A percentile compares a stretch with the other conserved stretches of the same genome.
phyloP scores from a whole-genome alignment of 2,113 vertebrate genomes.

The Canis aureus region DNA sequence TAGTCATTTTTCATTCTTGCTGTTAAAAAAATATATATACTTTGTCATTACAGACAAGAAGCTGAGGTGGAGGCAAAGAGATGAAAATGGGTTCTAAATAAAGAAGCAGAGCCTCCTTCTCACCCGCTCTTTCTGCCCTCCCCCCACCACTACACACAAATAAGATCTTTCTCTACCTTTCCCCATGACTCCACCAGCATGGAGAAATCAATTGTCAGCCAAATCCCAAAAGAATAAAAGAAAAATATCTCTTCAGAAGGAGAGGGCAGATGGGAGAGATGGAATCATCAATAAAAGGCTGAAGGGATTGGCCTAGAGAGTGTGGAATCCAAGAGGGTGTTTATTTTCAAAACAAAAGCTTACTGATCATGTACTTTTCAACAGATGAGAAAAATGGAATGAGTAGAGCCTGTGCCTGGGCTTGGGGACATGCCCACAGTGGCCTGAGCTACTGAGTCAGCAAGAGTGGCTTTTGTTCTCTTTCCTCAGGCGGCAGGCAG shows the following conservation, averaged over 20 bases:
- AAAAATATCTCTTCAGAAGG: constrained; percentile 57
- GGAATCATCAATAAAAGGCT: constrained; percentile 20
- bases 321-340: constrained; percentile 49
- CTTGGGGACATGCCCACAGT: not conserved
- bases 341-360: constrained; percentile 74
- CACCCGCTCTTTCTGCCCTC: too few species aligned
- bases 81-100: constrained; percentile 1
- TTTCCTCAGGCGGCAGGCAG: not conserved
- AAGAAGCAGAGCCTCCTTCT: not conserved
- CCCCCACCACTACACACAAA: not conserved
- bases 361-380: constrained; percentile 61
- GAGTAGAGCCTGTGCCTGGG: not conserved
- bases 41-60: constrained; percentile 37
- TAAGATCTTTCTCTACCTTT: constrained; percentile 35
- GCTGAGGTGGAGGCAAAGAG: not conserved
- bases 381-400: constrained; percentile 46
- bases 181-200: not conserved
- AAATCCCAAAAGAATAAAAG: constrained; percentile 59
- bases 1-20: constrained; percentile 57
- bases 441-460: not conserved
- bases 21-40: constrained; percentile 15
- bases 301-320: not conserved
- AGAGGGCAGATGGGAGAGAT: constrained; percentile 32
- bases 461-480: not conserved
- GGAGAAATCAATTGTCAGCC: constrained; percentile 39